A percentile compares a stretch with the other conserved stretches of the same genome.
phyloP scores from a whole-genome alignment of 2,113 vertebrate genomes.

The Tachycineta bicolor region DNA sequence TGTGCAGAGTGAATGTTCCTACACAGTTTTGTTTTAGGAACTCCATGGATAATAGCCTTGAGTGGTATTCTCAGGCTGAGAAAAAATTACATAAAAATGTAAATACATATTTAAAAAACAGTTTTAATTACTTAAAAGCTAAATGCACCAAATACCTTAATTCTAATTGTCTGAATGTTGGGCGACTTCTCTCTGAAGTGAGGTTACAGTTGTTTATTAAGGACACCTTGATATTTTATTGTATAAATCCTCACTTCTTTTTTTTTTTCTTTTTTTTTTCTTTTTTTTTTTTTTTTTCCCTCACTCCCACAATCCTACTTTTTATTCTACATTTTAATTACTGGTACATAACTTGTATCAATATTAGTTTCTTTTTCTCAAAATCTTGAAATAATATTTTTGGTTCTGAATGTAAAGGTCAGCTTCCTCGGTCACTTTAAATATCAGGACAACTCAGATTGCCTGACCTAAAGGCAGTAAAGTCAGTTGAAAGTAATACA shows the following conservation, averaged over 20 bases:
- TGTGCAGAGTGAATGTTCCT: not conserved
- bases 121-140: slow-evolving; percentile 18
- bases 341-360: not conserved
- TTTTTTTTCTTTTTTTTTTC: not conserved
- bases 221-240: not conserved
- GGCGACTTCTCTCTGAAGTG: slow-evolving; percentile 1
- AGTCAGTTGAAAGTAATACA: not conserved
- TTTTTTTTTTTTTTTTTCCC: too few relatives aligned
- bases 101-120: not conserved
- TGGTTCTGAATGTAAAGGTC: not conserved
- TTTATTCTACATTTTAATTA: not conserved
- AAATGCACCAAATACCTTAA: not conserved
- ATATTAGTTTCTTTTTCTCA: not conserved
- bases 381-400: not conserved
- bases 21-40: not conserved
- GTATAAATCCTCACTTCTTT: rapidly evolving
- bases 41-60: not conserved
- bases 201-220: not conserved
- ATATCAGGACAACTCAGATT: not conserved
- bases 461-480: not conserved
- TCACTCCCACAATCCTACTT: not conserved
- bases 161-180: not conserved
- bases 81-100: not conserved
- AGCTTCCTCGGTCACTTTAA: not conserved
- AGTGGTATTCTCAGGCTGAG: not conserved